A percentile compares a stretch with the other conserved stretches of the same genome.
Conservation (phyloP, 2,888 invertebrate genomes). For the Poecilus cupreus region DNA sequence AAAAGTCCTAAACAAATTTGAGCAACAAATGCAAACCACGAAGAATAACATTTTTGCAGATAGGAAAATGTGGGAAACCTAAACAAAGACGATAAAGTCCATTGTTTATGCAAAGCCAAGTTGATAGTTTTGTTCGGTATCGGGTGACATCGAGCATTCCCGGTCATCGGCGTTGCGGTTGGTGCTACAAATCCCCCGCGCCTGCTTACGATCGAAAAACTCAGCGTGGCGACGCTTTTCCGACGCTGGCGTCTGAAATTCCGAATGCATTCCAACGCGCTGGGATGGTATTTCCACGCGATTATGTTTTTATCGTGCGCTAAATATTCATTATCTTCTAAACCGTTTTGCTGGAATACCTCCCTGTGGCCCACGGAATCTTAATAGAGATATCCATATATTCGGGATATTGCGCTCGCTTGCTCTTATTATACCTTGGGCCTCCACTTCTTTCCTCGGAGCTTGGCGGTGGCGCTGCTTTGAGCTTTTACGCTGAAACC, state of each 20-base stretch:
- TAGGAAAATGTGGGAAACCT: background rate
- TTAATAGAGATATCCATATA: constrained; percentile 56
- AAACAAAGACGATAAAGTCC: constrained; percentile 17
- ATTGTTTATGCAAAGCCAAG: background rate
- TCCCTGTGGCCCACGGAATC: constrained; percentile 40
- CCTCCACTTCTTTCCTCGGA: background rate
- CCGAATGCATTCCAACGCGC: constrained; percentile 40
- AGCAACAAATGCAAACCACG: background rate
- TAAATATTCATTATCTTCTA: constrained; percentile 58
- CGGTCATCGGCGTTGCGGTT: background rate
- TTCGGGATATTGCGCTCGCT: constrained; percentile 48
- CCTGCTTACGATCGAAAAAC: constrained; percentile 32
- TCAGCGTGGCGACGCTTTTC: background rate
- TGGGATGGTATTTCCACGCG: constrained; percentile 45
- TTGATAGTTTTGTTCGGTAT: constrained; percentile 5
- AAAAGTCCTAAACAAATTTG: background rate
- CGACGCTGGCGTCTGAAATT: constrained; percentile 37
- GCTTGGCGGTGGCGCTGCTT: too few species aligned
- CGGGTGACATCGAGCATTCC: background rate
- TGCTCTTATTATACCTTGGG: constrained; percentile 7
- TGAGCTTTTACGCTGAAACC: too few species aligned
- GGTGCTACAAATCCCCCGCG: constrained; percentile 16
- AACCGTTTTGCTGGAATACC: constrained; percentile 53
- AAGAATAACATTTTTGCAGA: background rate
- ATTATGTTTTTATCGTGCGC: constrained; percentile 57